Percentiles rank a stretch among this genome's conserved stretches.
These are phyloP conservation scores for Characodon lateralis DNA, from an alignment of 2,797 vertebrate genomes.

Conservation along the genomic window DNA sequence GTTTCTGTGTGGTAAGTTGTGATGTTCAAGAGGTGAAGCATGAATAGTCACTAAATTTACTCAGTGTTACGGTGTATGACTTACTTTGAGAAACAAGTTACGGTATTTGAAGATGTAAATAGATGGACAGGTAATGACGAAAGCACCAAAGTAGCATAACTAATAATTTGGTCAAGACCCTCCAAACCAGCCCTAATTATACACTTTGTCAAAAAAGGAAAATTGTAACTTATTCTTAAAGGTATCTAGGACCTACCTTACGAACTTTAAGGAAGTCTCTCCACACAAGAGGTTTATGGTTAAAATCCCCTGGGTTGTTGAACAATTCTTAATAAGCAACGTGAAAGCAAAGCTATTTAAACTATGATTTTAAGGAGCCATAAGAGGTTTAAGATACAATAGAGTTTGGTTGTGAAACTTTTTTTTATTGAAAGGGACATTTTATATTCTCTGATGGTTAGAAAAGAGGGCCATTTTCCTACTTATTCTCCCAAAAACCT, in stretches of 20 bases:
- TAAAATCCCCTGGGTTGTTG: neutral
- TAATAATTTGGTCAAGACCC: neutral
- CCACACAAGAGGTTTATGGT: neutral
- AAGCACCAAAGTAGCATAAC: neutral
- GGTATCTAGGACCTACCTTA: too few species aligned
- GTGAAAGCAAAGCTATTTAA: neutral
- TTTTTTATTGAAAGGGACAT: neutral
- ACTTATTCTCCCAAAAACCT: neutral
- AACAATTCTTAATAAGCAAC: neutral
- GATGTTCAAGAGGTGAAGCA: constrained; percentile 8
- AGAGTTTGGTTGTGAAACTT: neutral
- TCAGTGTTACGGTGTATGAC: neutral
- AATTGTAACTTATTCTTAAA: neutral
- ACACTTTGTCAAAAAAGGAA: neutral
- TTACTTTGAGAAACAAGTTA: neutral
- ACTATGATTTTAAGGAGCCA: neutral
- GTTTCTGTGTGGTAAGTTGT: neutral
- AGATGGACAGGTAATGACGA: neutral
- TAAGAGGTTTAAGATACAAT: neutral
- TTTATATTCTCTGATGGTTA: neutral
- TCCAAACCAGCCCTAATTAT: neutral
- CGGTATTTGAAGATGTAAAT: neutral
- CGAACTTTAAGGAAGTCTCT: too few species aligned
- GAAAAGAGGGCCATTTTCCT: neutral
- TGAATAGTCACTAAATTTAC: neutral